Conservation (phyloP, 2,888 invertebrate species). For the Apamea anceps region DNA sequence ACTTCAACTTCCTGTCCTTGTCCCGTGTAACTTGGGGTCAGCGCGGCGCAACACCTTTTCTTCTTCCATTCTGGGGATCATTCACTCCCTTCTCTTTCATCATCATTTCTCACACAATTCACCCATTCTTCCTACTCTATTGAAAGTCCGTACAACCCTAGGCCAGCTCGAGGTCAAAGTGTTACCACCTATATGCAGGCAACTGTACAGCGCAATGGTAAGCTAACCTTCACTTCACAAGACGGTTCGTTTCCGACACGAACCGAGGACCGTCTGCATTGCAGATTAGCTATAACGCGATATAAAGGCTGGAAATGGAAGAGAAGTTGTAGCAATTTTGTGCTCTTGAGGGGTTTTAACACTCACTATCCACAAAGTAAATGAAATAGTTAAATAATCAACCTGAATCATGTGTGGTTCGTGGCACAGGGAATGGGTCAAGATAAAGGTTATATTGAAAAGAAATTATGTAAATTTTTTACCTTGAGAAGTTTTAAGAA, state of each 20-base stretch:
- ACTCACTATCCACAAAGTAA: background rate
- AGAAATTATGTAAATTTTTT: background rate
- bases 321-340: background rate
- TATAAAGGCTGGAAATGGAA: background rate
- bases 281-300: conserved; percentile 17
- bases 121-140: background rate
- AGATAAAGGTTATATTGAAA: background rate
- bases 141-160: background rate
- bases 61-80: background rate
- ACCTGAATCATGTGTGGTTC: background rate
- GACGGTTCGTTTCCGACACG: conserved; percentile 37
- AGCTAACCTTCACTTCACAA: conserved; percentile 51
- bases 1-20: background rate
- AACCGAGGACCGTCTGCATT: conserved; percentile 19
- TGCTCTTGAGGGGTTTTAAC: background rate
- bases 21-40: background rate
- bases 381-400: background rate
- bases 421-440: background rate
- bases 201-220: background rate
- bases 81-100: background rate
- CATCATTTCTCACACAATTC: background rate
- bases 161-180: background rate
- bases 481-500: background rate
- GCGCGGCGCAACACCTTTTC: background rate
- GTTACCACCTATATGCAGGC: background rate